phyloP scores from a whole-genome alignment of 2,797 vertebrate genomes.

The Pseudomugil tenellus region DNA sequence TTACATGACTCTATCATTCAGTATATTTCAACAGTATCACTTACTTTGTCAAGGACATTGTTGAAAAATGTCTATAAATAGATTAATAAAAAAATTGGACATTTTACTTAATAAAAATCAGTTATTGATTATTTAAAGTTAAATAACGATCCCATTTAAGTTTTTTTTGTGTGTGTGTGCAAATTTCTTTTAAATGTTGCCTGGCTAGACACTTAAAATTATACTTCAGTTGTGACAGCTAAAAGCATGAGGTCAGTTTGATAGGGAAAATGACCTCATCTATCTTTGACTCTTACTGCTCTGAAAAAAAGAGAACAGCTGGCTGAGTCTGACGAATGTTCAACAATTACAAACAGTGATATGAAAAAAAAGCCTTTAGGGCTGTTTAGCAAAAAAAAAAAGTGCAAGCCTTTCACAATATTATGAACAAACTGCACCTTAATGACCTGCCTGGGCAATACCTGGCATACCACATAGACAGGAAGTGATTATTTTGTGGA shows the following conservation, averaged over 20 bases:
- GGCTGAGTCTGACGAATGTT: conserved; percentile 12
- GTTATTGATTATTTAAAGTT: not conserved
- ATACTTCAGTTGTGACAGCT: not conserved
- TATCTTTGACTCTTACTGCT: conserved; percentile 1
- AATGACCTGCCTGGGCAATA: conserved; percentile 14
- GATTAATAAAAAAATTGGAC: not conserved
- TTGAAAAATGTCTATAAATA: not conserved
- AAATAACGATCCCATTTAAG: not conserved
- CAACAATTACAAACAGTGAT: not conserved
- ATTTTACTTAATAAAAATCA: not conserved
- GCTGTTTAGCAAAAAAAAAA: not conserved
- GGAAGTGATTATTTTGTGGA: conserved; percentile 1
- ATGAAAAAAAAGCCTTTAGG: conserved; percentile 12
- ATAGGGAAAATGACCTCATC: conserved; percentile 18
- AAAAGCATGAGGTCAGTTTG: not conserved
- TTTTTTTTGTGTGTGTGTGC: too few species aligned
- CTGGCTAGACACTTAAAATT: not conserved
- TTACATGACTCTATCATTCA: conserved; percentile 1
- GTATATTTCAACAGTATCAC: conserved; percentile 1
- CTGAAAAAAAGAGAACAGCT: conserved; percentile 2
- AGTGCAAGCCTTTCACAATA: not conserved
- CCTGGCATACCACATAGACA: conserved; percentile 1
- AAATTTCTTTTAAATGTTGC: not conserved
- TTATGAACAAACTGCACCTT: conserved; percentile 11
- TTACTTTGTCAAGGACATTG: not conserved